Evolutionary conservation across 2,888 invertebrate genomes (phyloP).

Genomic region (Xestia c-nigrum): DNA sequence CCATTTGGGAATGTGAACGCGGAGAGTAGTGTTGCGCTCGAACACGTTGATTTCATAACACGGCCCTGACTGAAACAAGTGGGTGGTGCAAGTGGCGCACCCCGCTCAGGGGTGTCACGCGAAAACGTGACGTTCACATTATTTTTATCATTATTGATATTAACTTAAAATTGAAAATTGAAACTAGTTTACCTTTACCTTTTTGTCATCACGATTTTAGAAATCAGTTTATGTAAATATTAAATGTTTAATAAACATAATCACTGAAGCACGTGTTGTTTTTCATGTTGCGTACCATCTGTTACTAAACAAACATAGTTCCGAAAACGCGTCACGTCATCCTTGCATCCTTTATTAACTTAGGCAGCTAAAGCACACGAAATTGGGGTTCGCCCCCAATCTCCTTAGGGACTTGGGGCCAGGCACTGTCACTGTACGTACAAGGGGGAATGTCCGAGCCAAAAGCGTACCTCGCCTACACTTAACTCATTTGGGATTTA

Average conservation of each 20-base stretch:
- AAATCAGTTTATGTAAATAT: constrained; percentile 23
- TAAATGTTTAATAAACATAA: constrained; percentile 30
- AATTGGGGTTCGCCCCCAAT: constrained; percentile 52
- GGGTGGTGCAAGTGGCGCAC: constrained; percentile 88
- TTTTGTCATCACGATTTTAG: not conserved
- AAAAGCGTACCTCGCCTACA: constrained; percentile 26
- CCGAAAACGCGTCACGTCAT: constrained; percentile 54
- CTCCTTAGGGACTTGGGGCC: constrained; percentile 42
- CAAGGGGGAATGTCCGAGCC: constrained; percentile 35
- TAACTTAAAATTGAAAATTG: constrained; percentile 24
- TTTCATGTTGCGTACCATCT: constrained; percentile 31
- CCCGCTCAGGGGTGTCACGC: constrained; percentile 73
- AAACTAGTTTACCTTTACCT: not conserved
- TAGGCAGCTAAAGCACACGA: constrained; percentile 53
- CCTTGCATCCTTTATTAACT: constrained; percentile 63
- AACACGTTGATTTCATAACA: constrained; percentile 91
- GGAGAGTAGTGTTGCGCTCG: constrained; percentile 86
- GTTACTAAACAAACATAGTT: constrained; percentile 28
- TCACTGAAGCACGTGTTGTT: constrained; percentile 16
- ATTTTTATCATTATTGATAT: constrained; percentile 12
- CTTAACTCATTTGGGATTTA: constrained; percentile 37
- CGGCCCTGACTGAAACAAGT: constrained; percentile 88
- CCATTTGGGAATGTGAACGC: constrained; percentile 86
- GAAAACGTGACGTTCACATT: constrained; percentile 24
- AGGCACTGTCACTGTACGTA: constrained; percentile 28